Evolutionary conservation across 2,888 invertebrate species (phyloP).

Genomic region (Isotomurus palustris): DNA sequence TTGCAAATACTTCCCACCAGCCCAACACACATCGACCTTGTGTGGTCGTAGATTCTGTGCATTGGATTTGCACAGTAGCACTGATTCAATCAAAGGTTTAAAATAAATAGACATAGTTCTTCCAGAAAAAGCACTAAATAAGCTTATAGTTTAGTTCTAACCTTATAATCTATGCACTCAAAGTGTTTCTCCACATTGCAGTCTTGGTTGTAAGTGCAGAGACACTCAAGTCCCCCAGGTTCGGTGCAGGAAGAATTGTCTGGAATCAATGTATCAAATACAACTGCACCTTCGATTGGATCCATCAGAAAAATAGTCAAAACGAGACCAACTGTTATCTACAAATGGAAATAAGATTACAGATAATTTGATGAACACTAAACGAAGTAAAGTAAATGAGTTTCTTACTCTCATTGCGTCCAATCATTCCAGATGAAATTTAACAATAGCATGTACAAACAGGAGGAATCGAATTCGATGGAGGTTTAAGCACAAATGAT

Average conservation of each 20-base stretch:
- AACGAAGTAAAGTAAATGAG: too few species aligned
- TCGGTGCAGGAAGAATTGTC: conserved; percentile 14
- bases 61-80: conserved; percentile 24
- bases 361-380: too few species aligned
- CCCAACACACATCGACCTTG: conserved; percentile 19
- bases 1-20: conserved; percentile 19
- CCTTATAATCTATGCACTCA: conserved; percentile 33
- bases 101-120: not conserved
- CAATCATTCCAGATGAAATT: too few species aligned
- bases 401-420: too few species aligned
- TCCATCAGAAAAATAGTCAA: too few species aligned
- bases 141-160: too few species aligned
- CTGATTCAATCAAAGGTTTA: conserved; percentile 5
- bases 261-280: conserved; percentile 22
- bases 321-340: too few species aligned
- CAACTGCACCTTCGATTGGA: conserved; percentile 2
- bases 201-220: conserved; percentile 10
- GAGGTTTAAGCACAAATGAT: too few species aligned
- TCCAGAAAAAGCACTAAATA: not conserved
- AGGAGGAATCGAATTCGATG: too few species aligned
- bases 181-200: conserved; percentile 18
- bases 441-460: too few species aligned
- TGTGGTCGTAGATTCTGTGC: conserved; percentile 22
- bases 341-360: too few species aligned
- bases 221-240: conserved; percentile 22